Conservation (phyloP, 2,888 invertebrate species). For the Pachycephus smyrnensis region DNA sequence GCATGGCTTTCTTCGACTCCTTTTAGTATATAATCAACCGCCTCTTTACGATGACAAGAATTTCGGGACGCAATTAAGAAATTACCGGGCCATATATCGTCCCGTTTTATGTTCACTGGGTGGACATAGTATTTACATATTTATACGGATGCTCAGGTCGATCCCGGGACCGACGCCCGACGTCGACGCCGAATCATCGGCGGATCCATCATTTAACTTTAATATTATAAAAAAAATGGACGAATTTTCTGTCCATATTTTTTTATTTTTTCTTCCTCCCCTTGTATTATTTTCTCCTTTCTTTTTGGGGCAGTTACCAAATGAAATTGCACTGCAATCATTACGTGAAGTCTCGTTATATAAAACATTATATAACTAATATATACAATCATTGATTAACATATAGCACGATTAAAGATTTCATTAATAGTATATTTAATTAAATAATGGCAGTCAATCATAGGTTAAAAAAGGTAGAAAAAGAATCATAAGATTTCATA, state of each 20-base stretch:
- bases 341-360: neutral
- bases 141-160: conserved; percentile 51
- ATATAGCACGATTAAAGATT: no score
- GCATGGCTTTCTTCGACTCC: conserved; percentile 43
- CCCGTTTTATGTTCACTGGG: conserved; percentile 54
- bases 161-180: conserved; percentile 50
- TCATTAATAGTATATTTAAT: no score
- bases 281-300: no score
- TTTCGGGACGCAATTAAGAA: conserved; percentile 65
- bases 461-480: neutral
- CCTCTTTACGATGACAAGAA: conserved; percentile 65
- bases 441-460: no score
- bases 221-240: neutral
- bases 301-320: neutral
- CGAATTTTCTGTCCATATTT: neutral
- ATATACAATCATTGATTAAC: neutral
- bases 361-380: neutral
- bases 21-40: conserved; percentile 57
- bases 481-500: neutral
- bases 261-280: no score
- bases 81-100: conserved; percentile 65
- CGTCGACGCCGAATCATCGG: conserved; percentile 25
- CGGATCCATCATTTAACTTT: conserved; percentile 23
- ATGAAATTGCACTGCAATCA: no score
- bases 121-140: conserved; percentile 62